Base-by-base conservation (phyloP, 92 coral and sea anemone species). In the Pocillopora meandrina region DNA sequence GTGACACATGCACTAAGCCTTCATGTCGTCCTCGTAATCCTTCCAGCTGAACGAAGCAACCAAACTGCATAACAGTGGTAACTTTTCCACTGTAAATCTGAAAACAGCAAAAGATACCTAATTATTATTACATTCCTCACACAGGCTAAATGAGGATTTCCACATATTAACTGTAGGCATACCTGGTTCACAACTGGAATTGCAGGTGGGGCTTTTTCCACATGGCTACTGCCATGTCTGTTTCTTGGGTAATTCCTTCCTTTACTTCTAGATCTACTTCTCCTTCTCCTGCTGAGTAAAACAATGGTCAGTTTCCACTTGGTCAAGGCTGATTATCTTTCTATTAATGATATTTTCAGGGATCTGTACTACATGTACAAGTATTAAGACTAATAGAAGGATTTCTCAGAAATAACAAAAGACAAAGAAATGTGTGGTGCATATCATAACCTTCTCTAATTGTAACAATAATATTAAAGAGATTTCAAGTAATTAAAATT, bases 1-100 rank as follows among this genome's bases (percentile, higher is more conserved):
- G 93, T 18, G 99, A 96, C 42, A 96, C 90, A 80, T 96, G 99
- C 70, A 96, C 99, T 68, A 96, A 92, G 31, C 99, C 99, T 77
- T 96, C 99, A 77, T 96, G 98, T 60, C 95, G 91, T 47, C 99
- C 99, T 56, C 98, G 90, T 42, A 96, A 89, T 26, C 99, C 98
- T 72, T 96, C 99, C 58, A 96, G 77, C 77, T 96, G 99, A 42
- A 92, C 99, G 90, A 96, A 96, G 85, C 99, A 94, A 18, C 99
- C 99, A 91, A 96, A 96, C 90, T 95, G 96, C 99, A 96, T 96
- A 59, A 96, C 89, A 72, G 96, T 93, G 42, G 99, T 96, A 68
- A 94, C 95, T 69, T 95, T 91, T 34, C 98, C 98, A 81, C 85
- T 87, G 89, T 92, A 96, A 70, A 96, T 90, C 99, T 96, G 86